A percentile compares a stretch with the other conserved stretches of the same genome.
Evolutionary conservation across 2,797 vertebrate species (phyloP).

Genomic region (Denticeps clupeoides): DNA sequence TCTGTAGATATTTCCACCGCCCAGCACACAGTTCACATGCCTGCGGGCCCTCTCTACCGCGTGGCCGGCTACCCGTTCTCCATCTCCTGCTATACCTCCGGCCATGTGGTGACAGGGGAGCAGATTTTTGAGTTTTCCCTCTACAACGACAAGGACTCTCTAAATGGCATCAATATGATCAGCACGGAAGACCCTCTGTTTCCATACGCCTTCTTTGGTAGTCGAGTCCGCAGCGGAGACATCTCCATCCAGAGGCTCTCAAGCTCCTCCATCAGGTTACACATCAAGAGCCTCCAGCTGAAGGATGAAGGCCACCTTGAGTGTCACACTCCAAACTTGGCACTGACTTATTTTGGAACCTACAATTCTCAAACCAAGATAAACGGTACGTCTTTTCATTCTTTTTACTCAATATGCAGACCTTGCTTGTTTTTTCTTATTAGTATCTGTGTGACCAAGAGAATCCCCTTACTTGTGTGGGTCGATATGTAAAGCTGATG

Average conservation of each 20-base stretch:
- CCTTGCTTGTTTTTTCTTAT: background rate
- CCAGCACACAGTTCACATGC: constrained; percentile 36
- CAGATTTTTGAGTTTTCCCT: constrained; percentile 46
- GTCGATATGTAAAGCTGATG: no score
- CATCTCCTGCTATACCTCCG: constrained; percentile 55
- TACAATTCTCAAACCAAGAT: constrained; percentile 43
- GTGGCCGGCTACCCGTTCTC: constrained; percentile 38
- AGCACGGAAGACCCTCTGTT: constrained; percentile 2
- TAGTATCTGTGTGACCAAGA: no score
- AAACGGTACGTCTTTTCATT: constrained; percentile 43
- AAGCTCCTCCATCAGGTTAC: constrained; percentile 43
- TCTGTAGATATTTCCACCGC: constrained; percentile 45
- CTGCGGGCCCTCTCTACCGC: constrained; percentile 56
- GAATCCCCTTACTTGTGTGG: no score
- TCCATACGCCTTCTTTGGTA: background rate
- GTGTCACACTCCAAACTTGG: constrained; percentile 42
- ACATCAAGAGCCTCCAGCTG: constrained; percentile 35
- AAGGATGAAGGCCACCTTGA: constrained; percentile 48
- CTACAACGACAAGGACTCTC: background rate
- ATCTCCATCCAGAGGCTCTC: constrained; percentile 38
- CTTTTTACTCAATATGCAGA: background rate
- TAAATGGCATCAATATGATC: constrained; percentile 22
- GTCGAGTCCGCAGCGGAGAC: background rate
- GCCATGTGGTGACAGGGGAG: background rate
- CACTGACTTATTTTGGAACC: background rate